Evolutionary conservation across 2,113 vertebrate species (phyloP), one percentile per base, ranked within the genome.

Genomic region (Callionymus lyra): DNA sequence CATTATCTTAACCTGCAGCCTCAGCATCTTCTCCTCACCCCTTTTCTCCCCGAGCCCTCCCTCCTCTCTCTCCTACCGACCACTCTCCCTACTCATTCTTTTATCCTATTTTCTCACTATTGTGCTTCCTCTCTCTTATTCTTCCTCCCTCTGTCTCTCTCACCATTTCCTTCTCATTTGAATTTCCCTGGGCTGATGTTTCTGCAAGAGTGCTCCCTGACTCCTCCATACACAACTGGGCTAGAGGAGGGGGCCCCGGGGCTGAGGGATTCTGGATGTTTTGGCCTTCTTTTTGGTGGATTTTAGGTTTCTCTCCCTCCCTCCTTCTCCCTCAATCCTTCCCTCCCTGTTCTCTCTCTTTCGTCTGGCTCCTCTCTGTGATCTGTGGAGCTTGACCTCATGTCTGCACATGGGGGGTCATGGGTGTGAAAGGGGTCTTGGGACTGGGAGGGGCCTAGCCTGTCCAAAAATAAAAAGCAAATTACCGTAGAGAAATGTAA

Each of bases 151-250:
- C 42, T 70, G 21, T 73, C 39, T 63, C 49, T 72, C 65, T 74
- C 64, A 71, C 65, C 19, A 21, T 72, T 74, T 69, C 60, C 55
- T 55, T 50, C 76, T 83, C 70, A 93, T 94, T 94, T 94, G 83
- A 91, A 93, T 91, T 91, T 91, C 82, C 84, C 83, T 87, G 86
- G 88, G 88, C 87, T 91, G 84, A 87, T 87, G 90, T 94, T 97
- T 94, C 91, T 94, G 92, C 91, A 94, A 93, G 91, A 91, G 85
- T 92, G 88, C 85, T 85, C 89, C 73, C 66, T 81, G 81, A 56
- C 71, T 72, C 70, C 57, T 63, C 60, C 44, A 70, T 71, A 82
- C 73, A 72, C 74, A 73, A 65, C 68, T 68, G 61, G 56, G 70
- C 58, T 67, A 65, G 56, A 76, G 71, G 74, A 65, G 72, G 73